Evolutionary conservation across 2,113 vertebrate species (phyloP), one percentile per base, ranked within the genome.

Genomic region (Hylia prasina): DNA sequence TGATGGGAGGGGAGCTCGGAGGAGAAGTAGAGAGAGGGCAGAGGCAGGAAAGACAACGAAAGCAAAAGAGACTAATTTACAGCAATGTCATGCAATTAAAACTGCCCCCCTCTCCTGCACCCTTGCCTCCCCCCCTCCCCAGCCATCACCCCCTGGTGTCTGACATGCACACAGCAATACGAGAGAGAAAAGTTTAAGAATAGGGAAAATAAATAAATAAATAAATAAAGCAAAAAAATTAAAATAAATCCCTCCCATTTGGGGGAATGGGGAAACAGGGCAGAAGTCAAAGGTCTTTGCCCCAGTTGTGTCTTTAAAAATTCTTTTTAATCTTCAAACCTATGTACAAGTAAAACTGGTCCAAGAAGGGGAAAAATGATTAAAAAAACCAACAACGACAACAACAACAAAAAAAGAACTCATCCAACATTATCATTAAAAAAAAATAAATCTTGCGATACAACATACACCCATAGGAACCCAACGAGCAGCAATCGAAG

Each of bases 131-230:
- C 97, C 95, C 93, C 90, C 83, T 93, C 86, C 96, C 97, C 94
- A 94, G 83, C 96, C 96, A 95, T 95, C 96, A 95, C 90, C 88
- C 96, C 93, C 88, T 47, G 94, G 94, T 98, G 98, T 98, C 97
- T 97, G 98, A 98, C 98, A 99, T 99, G 98, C 98, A 99, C 98
- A 99, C 98, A 98, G 98, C 98, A 98, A 98, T 98, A 99, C 98
- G 97, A 99, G 98, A 99, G 98, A 96, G 94, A 97, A 98, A 98
- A 98, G 97, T 95, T 98, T 94, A 94, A 98, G 98, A 98, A 97
- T 92, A 98, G 98, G 98, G 90, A 80, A 97, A 96, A 97, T 81
- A 92, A 96, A 97, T 88, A 94, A 96, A 97, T 83, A 95, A 97
- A 96, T 79, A 97, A 97, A 91, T 92, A 68, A 88, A 93, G 33